These are phyloP conservation scores for Diacarnus erythraeanus DNA, from an alignment of 37 sponge, comb jelly and placozoan species.

Conservation along the genomic window DNA sequence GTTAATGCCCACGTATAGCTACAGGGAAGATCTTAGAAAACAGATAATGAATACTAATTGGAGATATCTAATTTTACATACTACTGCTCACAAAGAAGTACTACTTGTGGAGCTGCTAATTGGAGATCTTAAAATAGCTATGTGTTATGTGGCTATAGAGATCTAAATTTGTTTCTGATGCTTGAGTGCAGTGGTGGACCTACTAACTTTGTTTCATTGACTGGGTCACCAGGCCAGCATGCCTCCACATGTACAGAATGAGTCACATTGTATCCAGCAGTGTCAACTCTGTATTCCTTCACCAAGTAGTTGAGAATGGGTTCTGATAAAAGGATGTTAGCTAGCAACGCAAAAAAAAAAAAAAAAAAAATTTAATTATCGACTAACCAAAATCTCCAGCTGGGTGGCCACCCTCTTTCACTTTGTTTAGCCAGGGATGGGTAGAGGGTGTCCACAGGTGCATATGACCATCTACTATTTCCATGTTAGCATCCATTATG, in stretches of 20 bases:
- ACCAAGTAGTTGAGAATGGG: constrained; percentile 47
- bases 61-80: too few relatives aligned
- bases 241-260: constrained; percentile 82
- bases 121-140: too few relatives aligned
- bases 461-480: constrained; percentile 83
- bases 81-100: too few relatives aligned
- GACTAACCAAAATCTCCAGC: constrained; percentile 73
- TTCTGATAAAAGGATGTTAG: constrained; percentile 26
- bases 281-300: constrained; percentile 52
- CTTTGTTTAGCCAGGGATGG: constrained; percentile 77
- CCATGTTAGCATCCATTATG: constrained; percentile 34
- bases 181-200: background rate
- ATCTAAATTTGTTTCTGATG: background rate
- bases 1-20: too few relatives aligned
- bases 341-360: background rate
- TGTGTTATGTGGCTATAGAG: too few relatives aligned
- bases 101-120: too few relatives aligned
- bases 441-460: constrained; percentile 88
- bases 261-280: constrained; percentile 58
- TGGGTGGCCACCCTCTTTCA: constrained; percentile 69
- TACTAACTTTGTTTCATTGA: constrained; percentile 79
- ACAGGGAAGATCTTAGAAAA: too few relatives aligned
- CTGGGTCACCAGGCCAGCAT: constrained; percentile 70
- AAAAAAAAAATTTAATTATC: background rate
- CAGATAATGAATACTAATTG: too few relatives aligned